A percentile compares a stretch with the other conserved stretches of the same genome.
Conservation (phyloP, 2,888 invertebrate genomes). For the Hirtodrosophila alboralis region DNA sequence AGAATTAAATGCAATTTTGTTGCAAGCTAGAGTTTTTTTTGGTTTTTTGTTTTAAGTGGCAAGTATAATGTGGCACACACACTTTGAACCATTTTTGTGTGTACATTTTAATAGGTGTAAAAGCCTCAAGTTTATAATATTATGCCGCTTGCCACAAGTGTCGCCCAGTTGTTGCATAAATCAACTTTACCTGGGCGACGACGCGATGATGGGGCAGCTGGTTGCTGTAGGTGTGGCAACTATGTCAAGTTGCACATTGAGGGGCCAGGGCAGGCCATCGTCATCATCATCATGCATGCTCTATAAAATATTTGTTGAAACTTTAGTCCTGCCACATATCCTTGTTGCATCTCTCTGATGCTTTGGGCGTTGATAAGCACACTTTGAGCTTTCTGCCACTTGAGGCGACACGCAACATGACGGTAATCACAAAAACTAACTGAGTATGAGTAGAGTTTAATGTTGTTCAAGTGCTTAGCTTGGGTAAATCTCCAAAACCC, state of each 20-base stretch:
- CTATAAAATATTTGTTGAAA: constrained; percentile 74
- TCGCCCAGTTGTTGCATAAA: constrained; percentile 72
- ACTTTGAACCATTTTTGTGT: constrained; percentile 34
- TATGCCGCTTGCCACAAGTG: constrained; percentile 57
- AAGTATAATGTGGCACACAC: constrained; percentile 22
- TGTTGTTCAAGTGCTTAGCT: constrained; percentile 65
- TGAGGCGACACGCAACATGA: constrained; percentile 59
- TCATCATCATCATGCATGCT: constrained; percentile 67
- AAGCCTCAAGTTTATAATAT: constrained; percentile 69
- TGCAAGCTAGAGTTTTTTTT: constrained; percentile 67
- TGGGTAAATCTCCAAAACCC: too few species aligned
- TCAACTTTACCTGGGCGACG: constrained; percentile 55
- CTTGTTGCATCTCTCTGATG: too few species aligned
- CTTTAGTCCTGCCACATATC: constrained; percentile 17
- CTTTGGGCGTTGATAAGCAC: constrained; percentile 74
- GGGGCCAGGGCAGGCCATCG: too few species aligned
- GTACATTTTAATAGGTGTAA: constrained; percentile 69
- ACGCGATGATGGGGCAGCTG: background rate
- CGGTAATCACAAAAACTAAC: constrained; percentile 65
- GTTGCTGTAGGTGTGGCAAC: constrained; percentile 19
- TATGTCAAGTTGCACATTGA: constrained; percentile 55
- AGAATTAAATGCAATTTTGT: constrained; percentile 70
- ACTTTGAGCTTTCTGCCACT: constrained; percentile 60
- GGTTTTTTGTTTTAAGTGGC: constrained; percentile 70
- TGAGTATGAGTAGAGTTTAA: constrained; percentile 73